Conservation (phyloP, 2,888 invertebrate species). For the Diadegma fenestrale region DNA sequence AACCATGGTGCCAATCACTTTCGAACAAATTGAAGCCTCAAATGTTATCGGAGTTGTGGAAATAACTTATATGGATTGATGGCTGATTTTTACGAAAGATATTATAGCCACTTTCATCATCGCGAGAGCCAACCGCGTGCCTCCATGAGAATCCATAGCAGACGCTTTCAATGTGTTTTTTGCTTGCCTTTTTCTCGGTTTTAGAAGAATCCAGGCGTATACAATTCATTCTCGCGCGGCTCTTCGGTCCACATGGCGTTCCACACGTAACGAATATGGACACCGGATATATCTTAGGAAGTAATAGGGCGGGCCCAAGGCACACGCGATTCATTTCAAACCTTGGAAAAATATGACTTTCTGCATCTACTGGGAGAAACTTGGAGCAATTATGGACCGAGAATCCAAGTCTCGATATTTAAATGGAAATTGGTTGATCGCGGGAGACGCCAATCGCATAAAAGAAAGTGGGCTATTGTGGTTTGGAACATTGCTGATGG, state of each 20-base stretch:
- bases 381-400: conserved; percentile 15
- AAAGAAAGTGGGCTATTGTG: conserved; percentile 20
- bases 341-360: conserved; percentile 4
- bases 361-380: conserved; percentile 15
- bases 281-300: conserved; percentile 34
- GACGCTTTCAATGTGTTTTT: not conserved
- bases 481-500: conserved; percentile 2
- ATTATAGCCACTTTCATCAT: conserved; percentile 9
- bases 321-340: conserved; percentile 34
- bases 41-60: not conserved
- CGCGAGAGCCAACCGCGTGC: conserved; percentile 20
- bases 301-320: conserved; percentile 12
- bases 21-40: conserved; percentile 13
- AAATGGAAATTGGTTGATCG: conserved; percentile 15
- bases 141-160: not conserved
- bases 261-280: conserved; percentile 24
- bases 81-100: not conserved
- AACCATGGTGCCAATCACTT: not conserved
- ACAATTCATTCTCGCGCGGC: not conserved
- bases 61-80: not conserved
- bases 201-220: conserved; percentile 1
- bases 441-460: not conserved
- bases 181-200: not conserved
- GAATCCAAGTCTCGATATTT: conserved; percentile 22
- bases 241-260: conserved; percentile 22